Base-by-base conservation (phyloP, 2,113 vertebrate species). In the Gadus macrocephalus region DNA sequence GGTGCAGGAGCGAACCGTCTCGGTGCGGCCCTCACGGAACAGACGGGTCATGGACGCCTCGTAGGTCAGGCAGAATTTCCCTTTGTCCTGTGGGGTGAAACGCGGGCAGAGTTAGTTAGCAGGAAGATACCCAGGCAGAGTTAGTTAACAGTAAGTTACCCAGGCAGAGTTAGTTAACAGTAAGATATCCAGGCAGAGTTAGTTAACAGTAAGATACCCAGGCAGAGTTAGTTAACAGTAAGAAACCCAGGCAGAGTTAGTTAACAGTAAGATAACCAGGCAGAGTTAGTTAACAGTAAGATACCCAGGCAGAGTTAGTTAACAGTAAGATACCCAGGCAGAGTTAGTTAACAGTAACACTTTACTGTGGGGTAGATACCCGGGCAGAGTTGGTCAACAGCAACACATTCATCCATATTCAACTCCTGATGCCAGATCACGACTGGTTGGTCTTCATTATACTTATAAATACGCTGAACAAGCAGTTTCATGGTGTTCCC, bases 31-130 rank as follows among this genome's bases (percentile, higher is more conserved):
- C 75, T 99, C 97, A 17, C 96, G 92, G 92, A 95, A 99, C 69
- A 98, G 78, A n/a, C 97, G 95, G 0, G 97, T 99, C 97, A 99
- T 99, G 68, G 97, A 99, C 2, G 97, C 96, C 73, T 99, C 97
- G 0, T 98, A 99, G 0, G 97, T 98, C 79, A 98, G 89, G 80
- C 92, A 98, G 84, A 99, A 99, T 72, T 95, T 96, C 15, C 92
- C 92, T 92, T 97, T 99, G 83, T 98, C 96, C 97, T 99, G 83
- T 49, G 42, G 6, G 11, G 42, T 11, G 31, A 35, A 35, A 35
- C 6, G 31, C 4, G 25, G 64, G 42, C 19, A 59, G 55, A 59
- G 55, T 17, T 15, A 7, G 55, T 17, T 16, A 60, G 17, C 15
- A 58, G 55, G 55, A 20, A 20, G 17, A 60, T 17, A 60, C 58